Conservation (phyloP, 2,888 invertebrate genomes). For the Idaea dimidiata region DNA sequence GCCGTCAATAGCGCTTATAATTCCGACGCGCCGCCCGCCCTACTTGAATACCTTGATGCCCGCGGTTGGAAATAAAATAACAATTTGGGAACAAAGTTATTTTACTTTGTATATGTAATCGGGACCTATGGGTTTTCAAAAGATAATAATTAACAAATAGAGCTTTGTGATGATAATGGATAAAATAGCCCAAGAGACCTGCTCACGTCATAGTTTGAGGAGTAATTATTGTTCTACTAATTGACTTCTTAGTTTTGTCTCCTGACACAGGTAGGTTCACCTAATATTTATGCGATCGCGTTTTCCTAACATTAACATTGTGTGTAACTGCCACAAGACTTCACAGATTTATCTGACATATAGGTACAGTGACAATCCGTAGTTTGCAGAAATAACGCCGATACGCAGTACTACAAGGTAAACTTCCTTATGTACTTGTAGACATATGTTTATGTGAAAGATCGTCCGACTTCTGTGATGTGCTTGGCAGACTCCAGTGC, state of each 20-base stretch:
- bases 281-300: too few species aligned
- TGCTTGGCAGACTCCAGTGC: too few species aligned
- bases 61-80: not conserved
- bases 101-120: not conserved
- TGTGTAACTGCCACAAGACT: too few species aligned
- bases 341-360: too few species aligned
- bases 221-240: not conserved
- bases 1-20: not conserved
- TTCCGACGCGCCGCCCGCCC: not conserved
- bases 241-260: not conserved
- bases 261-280: too few species aligned
- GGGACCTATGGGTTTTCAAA: not conserved
- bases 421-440: too few species aligned
- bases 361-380: too few species aligned
- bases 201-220: not conserved
- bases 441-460: too few species aligned
- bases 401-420: too few species aligned
- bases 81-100: not conserved
- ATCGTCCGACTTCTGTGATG: too few species aligned
- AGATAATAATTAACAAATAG: not conserved
- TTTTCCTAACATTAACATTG: too few species aligned
- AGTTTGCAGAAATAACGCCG: too few species aligned
- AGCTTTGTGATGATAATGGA: not conserved
- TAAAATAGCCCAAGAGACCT: not conserved
- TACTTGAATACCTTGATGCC: slow-evolving; percentile 2